phyloP scores from a whole-genome alignment of 1,140 invertebrate species.

The Drosophila albomicans region DNA sequence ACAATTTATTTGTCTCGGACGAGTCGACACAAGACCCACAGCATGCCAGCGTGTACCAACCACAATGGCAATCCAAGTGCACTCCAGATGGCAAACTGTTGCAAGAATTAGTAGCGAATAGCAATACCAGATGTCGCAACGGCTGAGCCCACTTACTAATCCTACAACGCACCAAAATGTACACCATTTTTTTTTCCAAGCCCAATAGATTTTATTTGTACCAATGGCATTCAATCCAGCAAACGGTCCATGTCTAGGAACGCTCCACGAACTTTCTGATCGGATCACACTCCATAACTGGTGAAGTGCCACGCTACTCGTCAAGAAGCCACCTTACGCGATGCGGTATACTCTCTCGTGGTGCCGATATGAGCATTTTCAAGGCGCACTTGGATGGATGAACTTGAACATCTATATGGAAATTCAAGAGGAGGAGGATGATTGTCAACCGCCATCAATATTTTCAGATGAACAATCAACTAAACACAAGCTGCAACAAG shows the following conservation, averaged over 20 bases:
- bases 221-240: background rate
- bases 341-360: background rate
- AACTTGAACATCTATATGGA: too few species aligned
- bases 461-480: too few species aligned
- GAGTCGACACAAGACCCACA: too few species aligned
- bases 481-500: too few species aligned
- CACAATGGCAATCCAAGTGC: background rate
- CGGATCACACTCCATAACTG: background rate
- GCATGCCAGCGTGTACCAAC: too few species aligned
- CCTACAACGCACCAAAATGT: background rate
- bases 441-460: too few species aligned
- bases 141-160: slow-evolving; percentile 1
- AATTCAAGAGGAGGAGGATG: too few species aligned
- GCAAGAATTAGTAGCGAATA: slow-evolving; percentile 12
- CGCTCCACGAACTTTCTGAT: slow-evolving; percentile 5
- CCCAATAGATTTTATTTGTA: background rate
- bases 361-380: background rate
- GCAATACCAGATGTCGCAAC: slow-evolving; percentile 1
- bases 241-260: background rate
- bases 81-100: slow-evolving; percentile 6
- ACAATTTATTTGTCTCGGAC: too few species aligned
- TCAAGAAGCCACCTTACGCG: background rate
- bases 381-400: too few species aligned
- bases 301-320: background rate
- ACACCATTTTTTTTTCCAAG: too few species aligned